Conservation (phyloP, 2,888 invertebrate genomes). For the Fissipunctia ypsillon region DNA sequence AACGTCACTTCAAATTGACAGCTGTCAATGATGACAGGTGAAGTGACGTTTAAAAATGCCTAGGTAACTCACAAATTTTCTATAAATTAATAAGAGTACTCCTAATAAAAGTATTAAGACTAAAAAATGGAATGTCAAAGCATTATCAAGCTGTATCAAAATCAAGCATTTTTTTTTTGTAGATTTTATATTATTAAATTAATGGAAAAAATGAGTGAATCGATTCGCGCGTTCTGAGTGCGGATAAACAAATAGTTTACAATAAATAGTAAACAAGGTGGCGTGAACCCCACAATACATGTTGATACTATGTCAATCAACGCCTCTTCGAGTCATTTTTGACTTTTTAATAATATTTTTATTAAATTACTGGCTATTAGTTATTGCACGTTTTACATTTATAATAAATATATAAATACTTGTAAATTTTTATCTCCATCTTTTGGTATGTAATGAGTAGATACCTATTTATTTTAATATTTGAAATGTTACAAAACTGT, state of each 20-base stretch:
- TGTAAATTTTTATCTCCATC: constrained; percentile 90
- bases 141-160: constrained; percentile 81
- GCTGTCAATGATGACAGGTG: constrained; percentile 56
- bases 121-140: constrained; percentile 84
- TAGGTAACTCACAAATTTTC: constrained; percentile 84
- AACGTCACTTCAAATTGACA: constrained; percentile 64
- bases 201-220: constrained; percentile 69
- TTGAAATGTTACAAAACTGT: constrained; percentile 90
- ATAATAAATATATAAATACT: constrained; percentile 91
- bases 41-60: constrained; percentile 71
- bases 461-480: constrained; percentile 86
- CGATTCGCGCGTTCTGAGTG: constrained; percentile 70
- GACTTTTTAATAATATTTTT: constrained; percentile 83
- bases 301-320: constrained; percentile 77
- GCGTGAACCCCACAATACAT: constrained; percentile 67
- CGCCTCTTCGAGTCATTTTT: constrained; percentile 86
- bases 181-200: constrained; percentile 67
- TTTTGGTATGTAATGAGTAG: constrained; percentile 89
- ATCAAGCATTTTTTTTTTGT: constrained; percentile 67
- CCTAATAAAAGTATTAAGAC: constrained; percentile 83
- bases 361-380: constrained; percentile 90
- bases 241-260: constrained; percentile 85
- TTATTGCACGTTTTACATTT: constrained; percentile 91
- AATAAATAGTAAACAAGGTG: constrained; percentile 84
- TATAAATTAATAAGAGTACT: constrained; percentile 83